Evolutionary conservation across 1,140 invertebrate genomes (phyloP).

Genomic region (Berghia stephanieae): DNA sequence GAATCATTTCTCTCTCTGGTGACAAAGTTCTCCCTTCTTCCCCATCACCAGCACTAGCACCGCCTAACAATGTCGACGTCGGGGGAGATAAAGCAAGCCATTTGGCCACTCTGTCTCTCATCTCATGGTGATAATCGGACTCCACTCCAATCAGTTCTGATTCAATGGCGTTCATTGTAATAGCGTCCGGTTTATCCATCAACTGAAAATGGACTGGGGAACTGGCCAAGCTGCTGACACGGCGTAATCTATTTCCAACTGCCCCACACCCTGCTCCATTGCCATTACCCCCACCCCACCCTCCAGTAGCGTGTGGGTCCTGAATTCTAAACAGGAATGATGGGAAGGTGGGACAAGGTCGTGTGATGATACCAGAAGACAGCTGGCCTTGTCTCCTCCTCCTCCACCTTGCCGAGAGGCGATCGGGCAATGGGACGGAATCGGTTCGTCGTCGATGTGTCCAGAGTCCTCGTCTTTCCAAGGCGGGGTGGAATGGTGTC

Average conservation of each 20-base stretch:
- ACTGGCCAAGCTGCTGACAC: slow-evolving; percentile 41
- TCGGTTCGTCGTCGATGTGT: slow-evolving; percentile 17
- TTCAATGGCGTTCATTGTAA: slow-evolving; percentile 31
- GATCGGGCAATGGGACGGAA: slow-evolving; percentile 33
- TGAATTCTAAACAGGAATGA: slow-evolving; percentile 48
- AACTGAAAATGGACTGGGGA: slow-evolving; percentile 56
- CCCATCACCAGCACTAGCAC: not conserved
- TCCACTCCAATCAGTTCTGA: slow-evolving; percentile 50
- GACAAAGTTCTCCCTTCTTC: not conserved
- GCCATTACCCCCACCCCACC: too few relatives aligned
- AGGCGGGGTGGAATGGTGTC: slow-evolving; percentile 25
- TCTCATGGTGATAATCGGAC: slow-evolving; percentile 48
- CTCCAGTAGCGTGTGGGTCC: slow-evolving; percentile 33
- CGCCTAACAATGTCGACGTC: too few relatives aligned
- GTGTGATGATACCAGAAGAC: slow-evolving; percentile 48
- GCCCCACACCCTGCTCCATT: too few relatives aligned
- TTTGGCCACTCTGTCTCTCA: slow-evolving; percentile 47
- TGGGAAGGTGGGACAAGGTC: slow-evolving; percentile 46
- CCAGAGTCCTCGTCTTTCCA: slow-evolving; percentile 20
- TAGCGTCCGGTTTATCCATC: slow-evolving; percentile 37
- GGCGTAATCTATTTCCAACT: too few relatives aligned
- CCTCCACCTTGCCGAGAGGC: slow-evolving; percentile 11
- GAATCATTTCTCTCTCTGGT: slow-evolving; percentile 7
- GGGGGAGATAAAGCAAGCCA: slow-evolving; percentile 46
- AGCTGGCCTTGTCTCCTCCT: slow-evolving; percentile 44